phyloP scores from a whole-genome alignment of 2,113 vertebrate genomes.

The Macaca nemestrina region DNA sequence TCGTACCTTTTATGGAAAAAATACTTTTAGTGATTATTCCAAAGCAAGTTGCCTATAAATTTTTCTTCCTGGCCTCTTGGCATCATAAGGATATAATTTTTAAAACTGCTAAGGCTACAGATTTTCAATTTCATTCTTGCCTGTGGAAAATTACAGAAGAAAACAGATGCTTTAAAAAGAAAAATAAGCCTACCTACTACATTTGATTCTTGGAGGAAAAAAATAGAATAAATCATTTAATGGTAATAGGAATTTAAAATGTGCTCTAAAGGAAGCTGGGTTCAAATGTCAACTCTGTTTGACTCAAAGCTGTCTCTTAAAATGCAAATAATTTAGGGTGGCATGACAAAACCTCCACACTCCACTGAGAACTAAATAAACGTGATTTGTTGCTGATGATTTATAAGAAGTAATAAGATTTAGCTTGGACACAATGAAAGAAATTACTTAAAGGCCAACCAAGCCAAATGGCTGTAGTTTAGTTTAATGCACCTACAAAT shows the following conservation, averaged over 20 bases:
- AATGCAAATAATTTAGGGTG: background rate
- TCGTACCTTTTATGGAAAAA: conserved; percentile 21
- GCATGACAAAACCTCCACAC: background rate
- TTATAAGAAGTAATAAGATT: background rate
- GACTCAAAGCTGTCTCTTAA: background rate
- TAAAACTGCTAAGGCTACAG: background rate
- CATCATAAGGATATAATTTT: conserved; percentile 1
- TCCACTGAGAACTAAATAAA: background rate
- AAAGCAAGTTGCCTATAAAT: conserved; percentile 15
- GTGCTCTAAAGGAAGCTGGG: background rate
- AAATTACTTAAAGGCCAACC: background rate
- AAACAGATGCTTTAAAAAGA: conserved; percentile 19
- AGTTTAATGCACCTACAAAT: background rate
- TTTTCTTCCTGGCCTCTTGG: background rate
- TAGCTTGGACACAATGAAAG: conserved; percentile 14
- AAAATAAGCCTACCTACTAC: background rate
- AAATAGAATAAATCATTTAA: conserved; percentile 23
- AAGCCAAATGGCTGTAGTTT: background rate
- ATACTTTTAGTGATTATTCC: conserved; percentile 37
- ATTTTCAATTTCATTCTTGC: conserved; percentile 19
- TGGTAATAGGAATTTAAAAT: background rate
- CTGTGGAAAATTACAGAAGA: conserved; percentile 44
- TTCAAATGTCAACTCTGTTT: conserved; percentile 5
- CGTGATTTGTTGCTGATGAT: background rate
- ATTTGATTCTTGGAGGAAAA: conserved; percentile 5